Evolutionary conservation across 2,888 invertebrate genomes (phyloP), one percentile per base, ranked within the genome.

Genomic region (Volucella inanis): DNA sequence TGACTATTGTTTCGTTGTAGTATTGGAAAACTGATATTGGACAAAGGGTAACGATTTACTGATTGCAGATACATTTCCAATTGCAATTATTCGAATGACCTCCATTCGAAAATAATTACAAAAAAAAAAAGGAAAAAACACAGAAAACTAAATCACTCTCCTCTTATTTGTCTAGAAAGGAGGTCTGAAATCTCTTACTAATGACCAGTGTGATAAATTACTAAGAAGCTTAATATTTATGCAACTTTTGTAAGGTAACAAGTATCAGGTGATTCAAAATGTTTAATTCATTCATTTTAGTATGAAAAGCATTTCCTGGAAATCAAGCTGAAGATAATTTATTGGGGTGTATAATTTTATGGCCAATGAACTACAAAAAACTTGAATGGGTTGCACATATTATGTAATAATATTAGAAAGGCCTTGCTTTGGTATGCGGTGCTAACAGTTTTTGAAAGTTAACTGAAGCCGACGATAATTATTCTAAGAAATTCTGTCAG

Each of bases 41-140:
- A 85, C 85, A 85, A 85, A 85, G 85, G 80, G 81, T 81, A 81
- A 81, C 64, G 75, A 62, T 85, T 81, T 72, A 80, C 62, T 81
- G 76, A 81, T 85, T 81, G 67, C 57, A 55, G 57, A 62, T 72
- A 61, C 76, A 39, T 76, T 61, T 71, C 67, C 76, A 76, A 57
- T 85, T 31, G 6, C 31, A 80, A 81, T 81, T 72, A 80, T 54
- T 50, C 52, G 71, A 45, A 68, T 75, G 84, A 55, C 80, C 84
- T 80, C 70, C 70, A 71, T 85, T 76, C 68, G 52, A 52, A 65
- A 31, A 31, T 31, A 31, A 31, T 31, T 31, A 31, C 6, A 6
- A 6, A 31, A 0, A 4, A 31, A 31, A 3, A 31, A 31, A 31
- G 31, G 2, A 31, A 31, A 31, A 31, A 3, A 31, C 31, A 31